Percentiles rank a stretch among this genome's conserved stretches.
phyloP scores from a whole-genome alignment of 1,140 invertebrate species.

The Holotrichia oblita region DNA sequence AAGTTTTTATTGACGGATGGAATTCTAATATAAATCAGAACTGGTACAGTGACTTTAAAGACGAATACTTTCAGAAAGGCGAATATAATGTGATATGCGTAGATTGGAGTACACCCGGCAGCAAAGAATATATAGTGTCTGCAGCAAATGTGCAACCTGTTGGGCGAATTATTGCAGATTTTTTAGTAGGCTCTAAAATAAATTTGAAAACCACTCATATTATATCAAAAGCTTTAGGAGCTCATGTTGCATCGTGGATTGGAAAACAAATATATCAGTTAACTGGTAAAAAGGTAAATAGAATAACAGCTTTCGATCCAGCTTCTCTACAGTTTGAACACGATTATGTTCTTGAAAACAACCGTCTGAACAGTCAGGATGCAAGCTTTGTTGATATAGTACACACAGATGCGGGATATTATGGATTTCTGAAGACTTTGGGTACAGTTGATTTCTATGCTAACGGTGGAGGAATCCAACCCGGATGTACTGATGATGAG shows the following conservation, averaged over 20 bases:
- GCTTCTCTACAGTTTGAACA: slow-evolving; percentile 62
- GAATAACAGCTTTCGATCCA: slow-evolving; percentile 77
- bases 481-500: slow-evolving; percentile 70
- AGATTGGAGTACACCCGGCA: slow-evolving; percentile 69
- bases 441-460: slow-evolving; percentile 90
- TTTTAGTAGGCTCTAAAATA: neutral
- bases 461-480: slow-evolving; percentile 81
- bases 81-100: slow-evolving; percentile 73
- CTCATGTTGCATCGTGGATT: slow-evolving; percentile 67
- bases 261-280: slow-evolving; percentile 56
- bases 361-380: slow-evolving; percentile 66
- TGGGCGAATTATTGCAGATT: slow-evolving; percentile 54
- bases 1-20: slow-evolving; percentile 67
- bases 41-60: slow-evolving; percentile 59
- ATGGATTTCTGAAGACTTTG: slow-evolving; percentile 76
- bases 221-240: slow-evolving; percentile 69
- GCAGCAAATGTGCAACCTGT: slow-evolving; percentile 54
- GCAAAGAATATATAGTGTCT: slow-evolving; percentile 53
- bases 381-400: slow-evolving; percentile 91
- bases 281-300: slow-evolving; percentile 63
- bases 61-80: slow-evolving; percentile 64
- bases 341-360: neutral
- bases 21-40: slow-evolving; percentile 56
- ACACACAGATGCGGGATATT: slow-evolving; percentile 84
- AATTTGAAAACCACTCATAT: slow-evolving; percentile 62